A percentile compares a stretch with the other conserved stretches of the same genome.
phyloP scores from a whole-genome alignment of 2,113 vertebrate genomes.

The Hemichromis elongatus region DNA sequence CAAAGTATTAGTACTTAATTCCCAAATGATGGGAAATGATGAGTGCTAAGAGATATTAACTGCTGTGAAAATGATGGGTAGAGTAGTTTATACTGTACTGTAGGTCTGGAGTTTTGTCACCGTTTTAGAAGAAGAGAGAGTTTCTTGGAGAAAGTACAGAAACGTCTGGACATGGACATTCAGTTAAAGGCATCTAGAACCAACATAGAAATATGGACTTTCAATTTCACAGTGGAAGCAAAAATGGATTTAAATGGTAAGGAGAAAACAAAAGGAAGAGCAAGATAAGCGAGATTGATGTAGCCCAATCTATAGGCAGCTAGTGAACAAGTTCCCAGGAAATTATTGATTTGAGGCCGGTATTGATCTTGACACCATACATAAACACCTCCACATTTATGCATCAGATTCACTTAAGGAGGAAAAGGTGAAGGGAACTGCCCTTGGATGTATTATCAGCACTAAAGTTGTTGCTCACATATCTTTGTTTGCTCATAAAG shows the following conservation, averaged over 20 bases:
- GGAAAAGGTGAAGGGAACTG: constrained; percentile 1
- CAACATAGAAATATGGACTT: background rate
- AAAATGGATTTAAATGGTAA: constrained; percentile 13
- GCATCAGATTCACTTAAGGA: constrained; percentile 40
- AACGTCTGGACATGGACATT: background rate
- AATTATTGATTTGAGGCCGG: constrained; percentile 46
- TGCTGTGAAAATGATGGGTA: background rate
- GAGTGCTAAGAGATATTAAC: background rate
- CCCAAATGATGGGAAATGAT: background rate
- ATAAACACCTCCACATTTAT: constrained; percentile 52
- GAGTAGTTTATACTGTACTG: background rate
- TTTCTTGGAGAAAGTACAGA: background rate
- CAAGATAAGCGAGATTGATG: constrained; percentile 39
- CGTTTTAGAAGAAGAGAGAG: background rate
- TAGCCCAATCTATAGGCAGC: constrained; percentile 33
- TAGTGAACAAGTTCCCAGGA: constrained; percentile 37
- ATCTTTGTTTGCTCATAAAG: background rate
- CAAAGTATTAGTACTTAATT: background rate
- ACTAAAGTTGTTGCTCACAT: background rate
- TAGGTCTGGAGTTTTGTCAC: background rate
- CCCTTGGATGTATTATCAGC: constrained; percentile 3
- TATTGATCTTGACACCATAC: constrained; percentile 55
- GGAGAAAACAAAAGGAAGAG: background rate
- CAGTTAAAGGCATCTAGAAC: background rate
- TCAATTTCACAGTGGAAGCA: constrained; percentile 8